A percentile compares a stretch with the other conserved stretches of the same genome.
Evolutionary conservation across 2,113 vertebrate genomes (phyloP).

Genomic region (Girardinichthys multiradiatus): DNA sequence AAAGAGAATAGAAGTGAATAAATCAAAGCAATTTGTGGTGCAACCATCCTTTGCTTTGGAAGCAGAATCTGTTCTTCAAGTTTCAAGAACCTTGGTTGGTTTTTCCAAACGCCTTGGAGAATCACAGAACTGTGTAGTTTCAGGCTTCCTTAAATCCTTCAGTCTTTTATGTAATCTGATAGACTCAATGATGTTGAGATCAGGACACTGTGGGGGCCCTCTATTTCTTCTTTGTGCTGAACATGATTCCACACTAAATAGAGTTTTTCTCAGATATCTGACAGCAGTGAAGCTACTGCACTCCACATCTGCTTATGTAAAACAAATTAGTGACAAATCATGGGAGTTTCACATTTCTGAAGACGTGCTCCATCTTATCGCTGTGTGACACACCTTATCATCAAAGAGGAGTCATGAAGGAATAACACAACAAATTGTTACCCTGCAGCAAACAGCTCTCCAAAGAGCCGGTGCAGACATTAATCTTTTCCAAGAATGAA

Average conservation of each 20-base stretch:
- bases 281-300: not conserved
- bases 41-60: not conserved
- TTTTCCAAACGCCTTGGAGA: conserved; percentile 13
- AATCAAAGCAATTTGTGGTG: not conserved
- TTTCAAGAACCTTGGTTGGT: too few relatives aligned
- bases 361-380: not conserved
- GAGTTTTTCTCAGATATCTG: not conserved
- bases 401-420: too few relatives aligned
- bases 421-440: conserved; percentile 31
- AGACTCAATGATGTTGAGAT: too few relatives aligned
- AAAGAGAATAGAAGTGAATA: too few relatives aligned
- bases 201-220: not conserved
- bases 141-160: not conserved
- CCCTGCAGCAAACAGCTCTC: conserved; percentile 16
- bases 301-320: not conserved
- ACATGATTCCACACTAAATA: not conserved
- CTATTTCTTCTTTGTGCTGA: not conserved
- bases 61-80: not conserved
- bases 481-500: conserved; percentile 19
- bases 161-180: not conserved
- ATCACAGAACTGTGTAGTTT: not conserved
- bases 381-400: not conserved
- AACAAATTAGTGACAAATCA: not conserved
- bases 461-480: conserved; percentile 50
- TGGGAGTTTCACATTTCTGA: not conserved